Evolutionary conservation across 1,140 invertebrate species (phyloP).

Genomic region (Eciton burchellii): DNA sequence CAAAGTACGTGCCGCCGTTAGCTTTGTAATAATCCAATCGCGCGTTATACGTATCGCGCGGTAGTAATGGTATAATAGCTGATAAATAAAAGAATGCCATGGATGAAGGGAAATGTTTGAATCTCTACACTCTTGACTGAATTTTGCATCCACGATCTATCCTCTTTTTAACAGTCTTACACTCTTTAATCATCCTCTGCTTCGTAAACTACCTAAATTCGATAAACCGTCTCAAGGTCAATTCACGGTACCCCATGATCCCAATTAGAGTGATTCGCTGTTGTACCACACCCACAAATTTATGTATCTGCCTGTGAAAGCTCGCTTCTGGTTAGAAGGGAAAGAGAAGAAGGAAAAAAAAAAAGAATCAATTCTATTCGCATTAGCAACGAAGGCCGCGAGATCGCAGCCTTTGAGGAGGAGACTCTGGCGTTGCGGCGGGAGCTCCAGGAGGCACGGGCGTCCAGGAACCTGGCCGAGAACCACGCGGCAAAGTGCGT

Average conservation of each 20-base stretch:
- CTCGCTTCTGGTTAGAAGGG: neutral
- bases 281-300: neutral
- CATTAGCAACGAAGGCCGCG: slow-evolving; percentile 81
- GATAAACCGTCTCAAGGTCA: neutral
- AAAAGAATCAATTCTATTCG: slow-evolving; percentile 67
- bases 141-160: neutral
- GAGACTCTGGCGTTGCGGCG: slow-evolving; percentile 83
- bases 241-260: neutral
- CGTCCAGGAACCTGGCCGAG: slow-evolving; percentile 79
- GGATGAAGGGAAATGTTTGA: slow-evolving; percentile 2
- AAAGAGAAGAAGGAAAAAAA: slow-evolving; percentile 43
- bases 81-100: slow-evolving; percentile 6
- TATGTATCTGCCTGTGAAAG: neutral
- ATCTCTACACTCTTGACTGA: slow-evolving; percentile 11
- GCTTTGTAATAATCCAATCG: slow-evolving; percentile 5
- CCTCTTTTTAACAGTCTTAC: neutral
- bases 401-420: slow-evolving; percentile 84
- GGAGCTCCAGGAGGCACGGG: slow-evolving; percentile 82
- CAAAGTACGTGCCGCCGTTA: neutral
- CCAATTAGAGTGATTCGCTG: neutral
- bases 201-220: too few species aligned
- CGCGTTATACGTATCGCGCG: too few species aligned
- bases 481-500: slow-evolving; percentile 83
- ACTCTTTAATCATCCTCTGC: neutral
- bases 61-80: neutral